Base-by-base conservation (phyloP, 2,113 vertebrate genomes). In the Dicaeum eximium region DNA sequence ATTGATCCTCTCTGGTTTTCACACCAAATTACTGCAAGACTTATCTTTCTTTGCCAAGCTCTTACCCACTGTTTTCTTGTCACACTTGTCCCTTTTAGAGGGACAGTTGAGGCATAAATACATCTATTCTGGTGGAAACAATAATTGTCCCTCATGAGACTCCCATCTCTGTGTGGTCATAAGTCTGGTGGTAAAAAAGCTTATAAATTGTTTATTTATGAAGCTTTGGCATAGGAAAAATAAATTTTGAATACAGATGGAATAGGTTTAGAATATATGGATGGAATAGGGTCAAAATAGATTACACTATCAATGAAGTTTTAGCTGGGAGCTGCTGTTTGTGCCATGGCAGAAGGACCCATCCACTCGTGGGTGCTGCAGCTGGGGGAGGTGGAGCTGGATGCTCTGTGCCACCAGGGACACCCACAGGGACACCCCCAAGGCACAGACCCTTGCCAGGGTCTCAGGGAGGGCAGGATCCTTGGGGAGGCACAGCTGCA, bases 361-460 rank as follows among this genome's bases (percentile, higher is more conserved):
- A 1, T 33, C 35, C 11, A 0, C 33, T 23, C 1, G 0, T 6
- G 37, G 51, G 51, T 25, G 5, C 11, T 5, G 54, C 16, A 19
- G 23, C 20, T 33, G 35, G 15, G 14, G 51, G 17, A 16, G 45
- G 24, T 4, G 37, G 12, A 3, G 33, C 33, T 9, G 51, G 17
- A 18, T 13, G 6, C 28, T 1, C 50, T 33, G 21, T 45, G 85
- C 23, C 61, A 5, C 58, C 19, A 15, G 73, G 57, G 58, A 10
- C 17, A 9, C 31, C 18, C 57, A 18, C 8, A n/a, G n/a, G n/a
- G 11, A 66, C 11, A 5, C 10, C 47, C 4, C 0, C 13, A 17
- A 15, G 60, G 56, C 21, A 19, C 54, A 11, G 10, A 27, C 3
- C 33, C 22, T 48, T 14, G 6, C 33, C 53, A 13, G n/a, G 3